Evolutionary conservation across 2,888 invertebrate species (phyloP), one percentile per base, ranked within the genome.

Genomic region (Xestia xanthographa): DNA sequence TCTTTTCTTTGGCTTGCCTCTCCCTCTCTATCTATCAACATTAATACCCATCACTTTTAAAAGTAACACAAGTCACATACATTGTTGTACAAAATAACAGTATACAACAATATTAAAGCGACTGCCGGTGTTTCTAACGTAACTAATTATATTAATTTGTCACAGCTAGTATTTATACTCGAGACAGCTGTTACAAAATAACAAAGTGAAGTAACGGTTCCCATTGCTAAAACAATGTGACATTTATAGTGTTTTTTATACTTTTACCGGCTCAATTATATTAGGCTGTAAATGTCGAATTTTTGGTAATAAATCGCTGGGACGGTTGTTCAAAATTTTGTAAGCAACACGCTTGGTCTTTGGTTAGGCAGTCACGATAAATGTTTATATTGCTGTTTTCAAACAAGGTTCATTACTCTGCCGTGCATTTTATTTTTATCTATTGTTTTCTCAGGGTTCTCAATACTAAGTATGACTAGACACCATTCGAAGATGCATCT

Each of bases 81-180:
- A 50, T 56, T 67, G 43, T 77, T 34, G 65, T 72, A 79, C 11
- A 45, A 67, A 65, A 81, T 66, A 77, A 48, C 29, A 67, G 22
- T n/a, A 34, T 67, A 56, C 53, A 72, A 65, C 12, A 14, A 14
- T 53, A 65, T 45, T 58, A 17, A 34, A 77, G 68, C 29, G 65
- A 68, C 53, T 8, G 43, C 8, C 11, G 34, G 34, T n/a, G 53
- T 74, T 81, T 22, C 56, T 58, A 65, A 65, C 56, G 34, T 11
- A 70, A 75, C 29, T 75, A 56, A 82, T 82, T 67, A 70, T 58
- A 67, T 63, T 48, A 85, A 84, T 84, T 82, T 84, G 69, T 84
- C 45, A 75, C 45, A 17, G 66, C 22, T n/a, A 48, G 34, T 62
- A 66, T 72, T 84, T 84, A 72, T 66, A 43, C 41, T 22, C 34